These are phyloP conservation scores for Apis dorsata DNA, from an alignment of 1,140 invertebrate genomes.

Conservation along the genomic window DNA sequence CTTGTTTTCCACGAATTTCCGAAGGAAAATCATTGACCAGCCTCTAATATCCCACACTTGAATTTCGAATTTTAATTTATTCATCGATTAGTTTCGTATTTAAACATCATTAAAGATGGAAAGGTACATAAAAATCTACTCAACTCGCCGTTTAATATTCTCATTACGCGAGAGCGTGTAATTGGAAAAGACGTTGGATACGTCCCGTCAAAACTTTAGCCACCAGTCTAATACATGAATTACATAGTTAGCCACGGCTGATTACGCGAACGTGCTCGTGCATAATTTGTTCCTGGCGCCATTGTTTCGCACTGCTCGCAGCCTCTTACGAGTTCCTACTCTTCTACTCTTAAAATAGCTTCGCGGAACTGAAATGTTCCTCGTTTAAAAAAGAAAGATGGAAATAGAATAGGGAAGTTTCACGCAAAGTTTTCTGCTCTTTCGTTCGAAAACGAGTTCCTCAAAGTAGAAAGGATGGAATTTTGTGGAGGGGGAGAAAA, in stretches of 20 bases:
- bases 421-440: neutral
- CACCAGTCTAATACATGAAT: slow-evolving; percentile 36
- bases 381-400: neutral
- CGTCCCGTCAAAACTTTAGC: slow-evolving; percentile 51
- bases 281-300: slow-evolving; percentile 52
- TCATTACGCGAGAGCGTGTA: neutral
- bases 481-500: too few relatives aligned
- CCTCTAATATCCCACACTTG: neutral
- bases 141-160: neutral
- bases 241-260: slow-evolving; percentile 59
- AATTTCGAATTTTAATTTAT: neutral
- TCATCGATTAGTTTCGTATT: too few relatives aligned
- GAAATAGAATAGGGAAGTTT: neutral
- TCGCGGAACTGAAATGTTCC: slow-evolving; percentile 7
- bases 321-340: neutral
- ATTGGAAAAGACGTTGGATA: neutral
- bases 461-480: too few relatives aligned
- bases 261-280: slow-evolving; percentile 67
- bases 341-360: slow-evolving; percentile 22
- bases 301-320: slow-evolving; percentile 41
- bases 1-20: slow-evolving; percentile 13
- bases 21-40: slow-evolving; percentile 43
- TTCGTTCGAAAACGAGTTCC: neutral
- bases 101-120: fast-evolving
- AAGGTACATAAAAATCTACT: neutral